Base-by-base conservation (phyloP, 2,113 vertebrate species). In the Symphodus melops region DNA sequence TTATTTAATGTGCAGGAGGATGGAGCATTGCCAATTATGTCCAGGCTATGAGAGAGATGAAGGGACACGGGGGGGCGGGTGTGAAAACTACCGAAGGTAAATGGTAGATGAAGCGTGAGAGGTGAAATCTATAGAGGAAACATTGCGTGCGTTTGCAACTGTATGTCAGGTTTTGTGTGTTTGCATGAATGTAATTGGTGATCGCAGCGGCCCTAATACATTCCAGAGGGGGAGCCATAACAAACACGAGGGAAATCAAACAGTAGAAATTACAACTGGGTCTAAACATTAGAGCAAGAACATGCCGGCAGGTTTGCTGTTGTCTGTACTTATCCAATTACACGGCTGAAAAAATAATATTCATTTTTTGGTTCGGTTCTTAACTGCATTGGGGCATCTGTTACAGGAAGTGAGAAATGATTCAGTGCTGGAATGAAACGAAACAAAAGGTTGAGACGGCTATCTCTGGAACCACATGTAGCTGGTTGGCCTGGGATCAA, bases 221-320 rank as follows among this genome's bases (percentile, higher is more conserved):
- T 67, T 78, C 79, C 64, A 84, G 72, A 68, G 59, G 68, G 61
- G 39, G 74, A 75, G 77, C 62, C 39, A 68, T 68, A 83, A 83
- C 52, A 81, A 81, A 82, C 83, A 74, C 59, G 3, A 41, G 75
- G 83, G 80, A 88, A 86, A 90, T 89, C 85, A 89, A 84, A 84
- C 16, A 8, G 52, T 51, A 48, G 69, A 82, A 83, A 83, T 77
- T 82, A 74, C 77, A 83, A 44, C 67, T 64, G 3, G 4, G 36
- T 46, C 59, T 21, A 71, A 79, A 70, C 25, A 23, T 69, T 36
- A n/a, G 28, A 75, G 61, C 41, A 25, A 64, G 54, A 77, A 68
- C 0, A 55, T 2, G 69, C 57, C 53, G 21, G 70, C 79, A 79
- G 60, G 60, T 68, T 80, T 25, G 28, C 53, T 61, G 23, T 66